Evolutionary conservation across 2,113 vertebrate species (phyloP).

Genomic region (Hyaena hyaena): DNA sequence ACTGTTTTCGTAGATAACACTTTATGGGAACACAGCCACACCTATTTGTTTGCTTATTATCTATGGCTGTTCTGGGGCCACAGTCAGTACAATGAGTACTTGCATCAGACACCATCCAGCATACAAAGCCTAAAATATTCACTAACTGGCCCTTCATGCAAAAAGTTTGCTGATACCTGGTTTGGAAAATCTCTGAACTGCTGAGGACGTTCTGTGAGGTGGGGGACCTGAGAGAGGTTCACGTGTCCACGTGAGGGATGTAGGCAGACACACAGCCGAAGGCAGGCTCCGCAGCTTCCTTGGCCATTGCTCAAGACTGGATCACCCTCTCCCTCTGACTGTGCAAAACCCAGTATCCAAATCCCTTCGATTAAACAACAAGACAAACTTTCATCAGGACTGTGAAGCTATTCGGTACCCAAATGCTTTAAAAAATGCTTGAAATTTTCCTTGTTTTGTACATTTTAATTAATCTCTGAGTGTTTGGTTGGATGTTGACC

Average conservation of each 20-base stretch:
- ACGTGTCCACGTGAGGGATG: background rate
- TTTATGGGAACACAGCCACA: background rate
- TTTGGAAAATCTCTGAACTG: background rate
- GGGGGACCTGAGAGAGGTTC: background rate
- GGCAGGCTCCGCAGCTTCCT: background rate
- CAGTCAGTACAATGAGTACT: background rate
- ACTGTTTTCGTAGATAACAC: background rate
- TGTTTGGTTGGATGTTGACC: background rate
- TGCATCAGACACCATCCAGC: accelerated
- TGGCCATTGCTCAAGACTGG: background rate
- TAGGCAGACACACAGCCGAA: background rate
- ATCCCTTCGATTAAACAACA: background rate
- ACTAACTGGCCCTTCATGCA: background rate
- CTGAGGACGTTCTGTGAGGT: background rate
- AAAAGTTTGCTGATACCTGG: background rate
- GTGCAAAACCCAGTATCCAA: background rate
- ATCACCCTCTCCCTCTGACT: accelerated
- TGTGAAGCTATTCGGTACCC: background rate
- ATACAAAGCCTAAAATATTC: background rate
- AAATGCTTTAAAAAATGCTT: background rate
- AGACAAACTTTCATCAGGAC: background rate
- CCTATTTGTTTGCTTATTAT: background rate
- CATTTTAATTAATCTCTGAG: background rate
- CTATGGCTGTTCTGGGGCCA: background rate
- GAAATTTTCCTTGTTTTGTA: background rate